Base-by-base conservation (phyloP, 2,113 vertebrate species). In the Eurypyga helias region DNA sequence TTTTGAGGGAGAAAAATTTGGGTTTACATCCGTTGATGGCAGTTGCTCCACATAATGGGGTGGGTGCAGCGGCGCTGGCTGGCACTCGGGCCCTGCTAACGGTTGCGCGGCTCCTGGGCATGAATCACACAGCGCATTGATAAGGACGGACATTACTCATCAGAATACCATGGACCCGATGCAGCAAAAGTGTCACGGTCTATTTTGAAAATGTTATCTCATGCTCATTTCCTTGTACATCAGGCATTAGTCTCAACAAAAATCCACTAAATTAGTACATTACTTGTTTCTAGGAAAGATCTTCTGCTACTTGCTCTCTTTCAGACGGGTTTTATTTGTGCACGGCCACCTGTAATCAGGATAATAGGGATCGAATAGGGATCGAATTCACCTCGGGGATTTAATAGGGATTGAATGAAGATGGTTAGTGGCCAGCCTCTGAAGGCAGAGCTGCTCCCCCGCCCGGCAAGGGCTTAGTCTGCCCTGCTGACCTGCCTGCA, bases 131-230 rank as follows among this genome's bases (percentile, higher is more conserved):
- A 52, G 78, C 13, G 12, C 55, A 29, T 19, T 17, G 97, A 97
- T 97, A 97, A 97, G 97, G 93, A 94, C 28, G 72, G 92, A 90
- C 95, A 93, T 98, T 97, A 97, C 92, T 97, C 97, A 97, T 80
- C 96, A 92, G 85, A 86, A 94, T 93, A 6, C 84, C 76, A 89
- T 0, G 57, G 90, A 19, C 67, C 49, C 25, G 0, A n/a, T 33
- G 83, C 24, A 1, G 43, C 36, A 12, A 2, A 92, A 96, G 83
- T 94, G 96, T 95, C 71, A 31, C 2, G 6, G 67, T 64, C 97
- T 98, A 97, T 98, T 98, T 98, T 98, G 92, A 98, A 98, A 98
- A 62, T 4, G 70, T 97, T 98, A 98, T 98, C 97, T 97, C 95
- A 96, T n/a, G 20, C 96, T 97, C 66, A 3, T 95, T 98, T 98